A percentile compares a stretch with the other conserved stretches of the same genome.
phyloP scores from a whole-genome alignment of 2,113 vertebrate genomes.

The Cebus imitator region DNA sequence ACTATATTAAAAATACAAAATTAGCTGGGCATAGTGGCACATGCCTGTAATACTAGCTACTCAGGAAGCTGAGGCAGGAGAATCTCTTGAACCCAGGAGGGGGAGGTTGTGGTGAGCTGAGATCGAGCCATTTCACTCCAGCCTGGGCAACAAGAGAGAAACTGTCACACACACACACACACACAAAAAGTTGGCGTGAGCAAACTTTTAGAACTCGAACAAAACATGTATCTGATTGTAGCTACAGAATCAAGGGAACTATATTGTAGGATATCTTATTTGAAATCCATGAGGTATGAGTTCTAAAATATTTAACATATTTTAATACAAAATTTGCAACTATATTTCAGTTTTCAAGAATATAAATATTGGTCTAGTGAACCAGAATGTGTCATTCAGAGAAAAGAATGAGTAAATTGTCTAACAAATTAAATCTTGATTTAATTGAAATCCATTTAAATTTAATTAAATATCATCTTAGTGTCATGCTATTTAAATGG shows the following conservation, averaged over 20 bases:
- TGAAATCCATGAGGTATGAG: background rate
- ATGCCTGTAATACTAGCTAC: too few species aligned
- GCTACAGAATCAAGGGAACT: background rate
- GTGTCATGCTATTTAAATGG: background rate
- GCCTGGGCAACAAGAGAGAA: too few species aligned
- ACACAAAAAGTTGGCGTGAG: background rate
- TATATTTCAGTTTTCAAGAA: constrained; percentile 2
- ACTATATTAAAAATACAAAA: too few species aligned
- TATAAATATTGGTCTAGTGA: background rate
- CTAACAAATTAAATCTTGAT: constrained; percentile 9
- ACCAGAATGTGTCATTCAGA: background rate
- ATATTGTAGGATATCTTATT: background rate
- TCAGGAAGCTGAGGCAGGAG: too few species aligned
- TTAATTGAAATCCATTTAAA: constrained; percentile 36
- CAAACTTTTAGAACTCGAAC: background rate
- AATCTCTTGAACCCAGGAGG: too few species aligned
- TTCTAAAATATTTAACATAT: background rate
- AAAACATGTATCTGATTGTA: background rate
- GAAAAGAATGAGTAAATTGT: background rate
- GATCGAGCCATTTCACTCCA: too few species aligned
- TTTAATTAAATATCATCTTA: background rate
- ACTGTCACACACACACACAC: too few species aligned
- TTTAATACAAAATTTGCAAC: background rate
- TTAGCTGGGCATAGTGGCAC: too few species aligned
- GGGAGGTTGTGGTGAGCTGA: too few species aligned